These are phyloP conservation scores for Drosophila subobscura DNA, from an alignment of 1,140 invertebrate genomes.

Conservation along the genomic window DNA sequence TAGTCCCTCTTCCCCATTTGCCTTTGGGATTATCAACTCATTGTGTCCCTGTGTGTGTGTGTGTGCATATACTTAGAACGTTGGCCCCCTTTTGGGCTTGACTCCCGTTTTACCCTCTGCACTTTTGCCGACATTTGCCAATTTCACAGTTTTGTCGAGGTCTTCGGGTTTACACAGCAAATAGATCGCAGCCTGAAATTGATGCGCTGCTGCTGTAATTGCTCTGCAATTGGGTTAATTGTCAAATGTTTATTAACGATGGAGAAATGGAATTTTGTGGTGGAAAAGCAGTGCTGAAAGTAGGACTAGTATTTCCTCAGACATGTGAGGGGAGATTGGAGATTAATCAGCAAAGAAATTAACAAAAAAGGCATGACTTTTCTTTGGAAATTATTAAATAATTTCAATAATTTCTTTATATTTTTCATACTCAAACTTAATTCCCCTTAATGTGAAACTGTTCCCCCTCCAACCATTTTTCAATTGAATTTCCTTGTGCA, in stretches of 20 bases:
- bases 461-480: background rate
- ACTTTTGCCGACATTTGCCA: slow-evolving; percentile 45
- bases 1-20: slow-evolving; percentile 31
- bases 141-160: slow-evolving; percentile 41
- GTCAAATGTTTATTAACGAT: background rate
- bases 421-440: background rate
- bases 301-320: too few species aligned
- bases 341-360: too few species aligned
- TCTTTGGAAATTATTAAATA: background rate
- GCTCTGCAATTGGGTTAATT: slow-evolving; percentile 36
- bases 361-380: too few species aligned
- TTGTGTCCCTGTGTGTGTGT: slow-evolving; percentile 50
- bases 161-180: slow-evolving; percentile 11
- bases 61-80: slow-evolving; percentile 29
- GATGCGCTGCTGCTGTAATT: slow-evolving; percentile 49
- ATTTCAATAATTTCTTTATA: background rate
- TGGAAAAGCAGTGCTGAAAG: too few species aligned
- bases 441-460: background rate
- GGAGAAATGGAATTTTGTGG: too few species aligned
- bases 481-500: slow-evolving; percentile 23
- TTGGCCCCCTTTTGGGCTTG: slow-evolving; percentile 11
- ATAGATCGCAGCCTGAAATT: slow-evolving; percentile 40
- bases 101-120: slow-evolving; percentile 11
- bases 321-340: too few species aligned
- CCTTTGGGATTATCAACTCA: slow-evolving; percentile 79